A percentile compares a stretch with the other conserved stretches of the same genome.
phyloP scores from a whole-genome alignment of 2,888 invertebrate genomes.

The Timema cristinae region DNA sequence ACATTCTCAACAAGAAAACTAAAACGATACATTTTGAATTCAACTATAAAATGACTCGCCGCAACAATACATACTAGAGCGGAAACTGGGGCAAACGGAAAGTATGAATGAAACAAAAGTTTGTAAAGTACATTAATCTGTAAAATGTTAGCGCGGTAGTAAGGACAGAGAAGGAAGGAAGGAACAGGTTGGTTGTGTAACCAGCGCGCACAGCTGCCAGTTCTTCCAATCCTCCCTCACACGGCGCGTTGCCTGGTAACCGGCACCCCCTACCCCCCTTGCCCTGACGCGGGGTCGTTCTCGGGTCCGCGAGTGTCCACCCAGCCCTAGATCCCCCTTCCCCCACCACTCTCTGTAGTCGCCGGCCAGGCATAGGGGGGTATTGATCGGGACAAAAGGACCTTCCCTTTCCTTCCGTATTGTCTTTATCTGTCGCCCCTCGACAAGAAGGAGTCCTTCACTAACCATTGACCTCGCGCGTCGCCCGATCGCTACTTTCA shows the following conservation, averaged over 20 bases:
- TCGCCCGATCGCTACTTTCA: constrained; percentile 11
- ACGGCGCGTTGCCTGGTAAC: constrained; percentile 42
- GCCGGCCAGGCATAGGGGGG: constrained; percentile 24
- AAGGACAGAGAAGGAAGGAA: not conserved
- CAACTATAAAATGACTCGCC: no score
- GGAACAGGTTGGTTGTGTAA: not conserved
- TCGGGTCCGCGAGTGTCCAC: constrained; percentile 26
- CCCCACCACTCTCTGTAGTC: constrained; percentile 28
- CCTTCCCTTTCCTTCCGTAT: constrained; percentile 29
- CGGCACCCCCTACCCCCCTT: constrained; percentile 31
- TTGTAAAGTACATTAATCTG: no score
- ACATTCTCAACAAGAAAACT: no score
- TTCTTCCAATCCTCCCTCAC: constrained; percentile 25
- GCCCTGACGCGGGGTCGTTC: constrained; percentile 31
- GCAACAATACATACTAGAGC: no score
- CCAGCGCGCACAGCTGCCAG: constrained; percentile 22
- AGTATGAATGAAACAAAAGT: no score
- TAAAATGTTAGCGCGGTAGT: not conserved
- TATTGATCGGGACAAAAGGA: constrained; percentile 31
- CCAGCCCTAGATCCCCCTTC: constrained; percentile 27
- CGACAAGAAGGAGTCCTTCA: constrained; percentile 16
- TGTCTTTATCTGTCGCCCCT: constrained; percentile 12
- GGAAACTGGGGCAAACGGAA: no score
- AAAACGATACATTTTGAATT: no score
- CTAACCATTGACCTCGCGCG: constrained; percentile 30